Conservation (phyloP, 1,140 invertebrate species). For the Apocrypta bakeri region DNA sequence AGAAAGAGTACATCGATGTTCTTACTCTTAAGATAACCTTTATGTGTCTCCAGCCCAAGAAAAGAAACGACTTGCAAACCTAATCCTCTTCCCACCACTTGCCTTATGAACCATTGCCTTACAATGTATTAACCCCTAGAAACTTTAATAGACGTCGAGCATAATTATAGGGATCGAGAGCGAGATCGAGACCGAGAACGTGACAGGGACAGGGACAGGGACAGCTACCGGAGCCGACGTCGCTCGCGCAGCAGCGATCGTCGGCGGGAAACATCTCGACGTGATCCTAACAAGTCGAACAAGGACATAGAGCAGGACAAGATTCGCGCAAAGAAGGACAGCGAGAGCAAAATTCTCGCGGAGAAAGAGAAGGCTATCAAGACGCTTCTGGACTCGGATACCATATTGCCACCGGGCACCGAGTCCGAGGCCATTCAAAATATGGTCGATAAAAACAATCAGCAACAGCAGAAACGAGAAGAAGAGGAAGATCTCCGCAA, state of each 20-base stretch:
- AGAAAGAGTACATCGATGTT: not conserved
- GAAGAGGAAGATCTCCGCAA: slow-evolving; percentile 54
- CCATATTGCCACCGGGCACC: slow-evolving; percentile 71
- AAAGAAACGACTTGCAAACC: not conserved
- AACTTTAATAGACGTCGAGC: slow-evolving; percentile 49
- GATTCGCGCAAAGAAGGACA: slow-evolving; percentile 66
- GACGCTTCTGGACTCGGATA: slow-evolving; percentile 69
- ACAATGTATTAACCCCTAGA: not conserved
- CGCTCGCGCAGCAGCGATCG: slow-evolving; percentile 60
- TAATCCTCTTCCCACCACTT: not conserved
- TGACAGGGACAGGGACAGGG: slow-evolving; percentile 35
- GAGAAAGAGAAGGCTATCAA: slow-evolving; percentile 73
- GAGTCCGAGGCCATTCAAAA: slow-evolving; percentile 69
- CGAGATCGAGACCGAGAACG: slow-evolving; percentile 15
- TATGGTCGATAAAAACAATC: slow-evolving; percentile 65
- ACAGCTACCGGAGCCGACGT: slow-evolving; percentile 55
- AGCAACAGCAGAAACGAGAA: slow-evolving; percentile 56
- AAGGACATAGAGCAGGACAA: slow-evolving; percentile 73
- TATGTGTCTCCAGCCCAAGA: not conserved
- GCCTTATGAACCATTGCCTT: not conserved
- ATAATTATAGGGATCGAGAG: slow-evolving; percentile 57
- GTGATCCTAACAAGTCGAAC: slow-evolving; percentile 70
- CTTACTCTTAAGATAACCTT: not conserved
- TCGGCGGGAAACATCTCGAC: slow-evolving; percentile 62
- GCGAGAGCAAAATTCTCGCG: slow-evolving; percentile 69